These are phyloP conservation scores for Epinephelus lanceolatus DNA, from an alignment of 2,113 vertebrate species.

Conservation along the genomic window DNA sequence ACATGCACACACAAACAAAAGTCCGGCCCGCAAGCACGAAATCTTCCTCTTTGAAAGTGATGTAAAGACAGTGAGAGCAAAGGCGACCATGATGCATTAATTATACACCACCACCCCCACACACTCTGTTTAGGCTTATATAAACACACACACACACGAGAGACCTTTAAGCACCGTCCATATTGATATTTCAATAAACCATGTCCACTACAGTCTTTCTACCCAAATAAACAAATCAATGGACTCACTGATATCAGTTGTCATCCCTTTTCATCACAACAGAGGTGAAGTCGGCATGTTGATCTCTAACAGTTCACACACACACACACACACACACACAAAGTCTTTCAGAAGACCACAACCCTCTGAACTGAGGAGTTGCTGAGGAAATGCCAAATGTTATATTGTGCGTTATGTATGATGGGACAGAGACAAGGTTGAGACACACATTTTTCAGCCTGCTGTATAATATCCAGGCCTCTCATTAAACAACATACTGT, in stretches of 20 bases:
- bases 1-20: background rate
- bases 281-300: background rate
- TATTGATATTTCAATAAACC: slow-evolving; percentile 24
- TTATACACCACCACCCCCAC: slow-evolving; percentile 14
- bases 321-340: background rate
- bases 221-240: slow-evolving; percentile 21
- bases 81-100: slow-evolving; percentile 2
- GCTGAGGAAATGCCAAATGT: background rate
- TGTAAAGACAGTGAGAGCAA: slow-evolving; percentile 12
- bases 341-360: background rate
- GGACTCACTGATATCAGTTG: background rate
- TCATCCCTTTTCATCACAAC: background rate
- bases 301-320: background rate
- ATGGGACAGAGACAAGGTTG: background rate
- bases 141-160: slow-evolving; percentile 1
- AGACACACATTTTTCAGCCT: background rate
- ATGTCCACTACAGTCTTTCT: background rate
- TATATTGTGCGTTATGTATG: background rate
- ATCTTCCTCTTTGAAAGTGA: slow-evolving; percentile 39
- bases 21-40: background rate
- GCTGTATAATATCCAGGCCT: background rate
- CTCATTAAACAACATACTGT: too few species aligned
- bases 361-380: background rate
- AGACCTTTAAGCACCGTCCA: slow-evolving; percentile 45
- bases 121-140: background rate